Percentiles rank a stretch among this genome's conserved stretches.
phyloP scores from a whole-genome alignment of 1,140 invertebrate species.

The Rhagoletis zephyria region DNA sequence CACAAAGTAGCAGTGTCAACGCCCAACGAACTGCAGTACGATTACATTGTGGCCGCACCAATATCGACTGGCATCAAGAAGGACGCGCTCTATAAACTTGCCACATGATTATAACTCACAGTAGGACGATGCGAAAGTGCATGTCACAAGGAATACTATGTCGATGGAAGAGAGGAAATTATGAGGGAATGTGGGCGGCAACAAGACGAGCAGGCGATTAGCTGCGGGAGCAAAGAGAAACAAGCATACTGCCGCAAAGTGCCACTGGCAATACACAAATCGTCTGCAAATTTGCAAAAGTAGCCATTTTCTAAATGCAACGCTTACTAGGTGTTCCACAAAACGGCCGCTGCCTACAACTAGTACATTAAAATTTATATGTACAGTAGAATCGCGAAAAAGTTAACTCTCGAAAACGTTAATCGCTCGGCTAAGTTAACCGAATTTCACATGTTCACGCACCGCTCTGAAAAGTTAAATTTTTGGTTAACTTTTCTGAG shows the following conservation, averaged over 20 bases:
- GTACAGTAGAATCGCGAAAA: not conserved
- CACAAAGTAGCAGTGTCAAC: not conserved
- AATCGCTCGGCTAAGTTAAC: no score
- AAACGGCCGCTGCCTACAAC: not conserved
- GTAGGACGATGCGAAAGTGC: not conserved
- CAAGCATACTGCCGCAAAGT: not conserved
- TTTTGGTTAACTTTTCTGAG: no score
- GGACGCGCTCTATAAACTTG: slow-evolving; percentile 7
- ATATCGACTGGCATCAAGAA: not conserved
- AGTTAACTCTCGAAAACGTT: no score
- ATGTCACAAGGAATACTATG: not conserved
- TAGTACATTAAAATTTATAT: no score
- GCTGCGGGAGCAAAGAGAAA: not conserved
- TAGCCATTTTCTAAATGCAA: slow-evolving; percentile 47
- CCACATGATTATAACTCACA: slow-evolving; percentile 46
- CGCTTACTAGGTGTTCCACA: not conserved
- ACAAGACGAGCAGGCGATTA: not conserved
- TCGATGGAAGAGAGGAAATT: not conserved
- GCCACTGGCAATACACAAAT: slow-evolving; percentile 14
- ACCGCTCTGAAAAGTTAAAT: no score
- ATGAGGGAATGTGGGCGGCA: not conserved
- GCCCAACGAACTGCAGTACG: not conserved
- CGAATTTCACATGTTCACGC: no score
- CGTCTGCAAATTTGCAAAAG: slow-evolving; percentile 37
- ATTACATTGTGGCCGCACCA: not conserved